Conservation (phyloP, 2,113 vertebrate species). For the Orcinus orca region DNA sequence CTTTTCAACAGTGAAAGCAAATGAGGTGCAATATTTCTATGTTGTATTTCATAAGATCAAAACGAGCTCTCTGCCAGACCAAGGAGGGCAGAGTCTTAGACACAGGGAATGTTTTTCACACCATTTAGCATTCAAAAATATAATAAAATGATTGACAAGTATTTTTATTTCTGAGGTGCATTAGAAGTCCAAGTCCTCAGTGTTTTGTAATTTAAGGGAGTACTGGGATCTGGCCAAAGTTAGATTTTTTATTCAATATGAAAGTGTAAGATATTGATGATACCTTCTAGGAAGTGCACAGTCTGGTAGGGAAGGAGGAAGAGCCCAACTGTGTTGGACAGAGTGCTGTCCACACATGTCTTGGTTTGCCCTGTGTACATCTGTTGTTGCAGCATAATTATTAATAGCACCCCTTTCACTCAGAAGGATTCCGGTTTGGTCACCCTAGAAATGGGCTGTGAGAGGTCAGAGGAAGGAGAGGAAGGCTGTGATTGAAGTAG, state of each 20-base stretch:
- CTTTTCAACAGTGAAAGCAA: slow-evolving; percentile 24
- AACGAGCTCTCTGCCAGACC: not conserved
- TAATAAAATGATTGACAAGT: not conserved
- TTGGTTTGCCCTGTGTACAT: not conserved
- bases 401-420: not conserved
- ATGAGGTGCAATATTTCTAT: slow-evolving; percentile 1
- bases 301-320: not conserved
- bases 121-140: not conserved
- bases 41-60: not conserved
- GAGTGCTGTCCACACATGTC: accelerated
- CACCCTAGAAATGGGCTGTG: not conserved
- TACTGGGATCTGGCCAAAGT: not conserved
- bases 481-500: not conserved
- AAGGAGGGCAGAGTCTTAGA: not conserved
- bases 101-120: not conserved
- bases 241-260: not conserved
- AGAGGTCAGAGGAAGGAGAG: not conserved
- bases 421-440: not conserved
- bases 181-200: not conserved
- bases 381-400: not conserved
- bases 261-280: not conserved
- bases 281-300: not conserved
- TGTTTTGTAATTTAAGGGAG: not conserved
- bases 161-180: not conserved
- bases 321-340: too few species aligned